Evolutionary conservation across 2,797 vertebrate species (phyloP).

Genomic region (Cheirogaleus major): DNA sequence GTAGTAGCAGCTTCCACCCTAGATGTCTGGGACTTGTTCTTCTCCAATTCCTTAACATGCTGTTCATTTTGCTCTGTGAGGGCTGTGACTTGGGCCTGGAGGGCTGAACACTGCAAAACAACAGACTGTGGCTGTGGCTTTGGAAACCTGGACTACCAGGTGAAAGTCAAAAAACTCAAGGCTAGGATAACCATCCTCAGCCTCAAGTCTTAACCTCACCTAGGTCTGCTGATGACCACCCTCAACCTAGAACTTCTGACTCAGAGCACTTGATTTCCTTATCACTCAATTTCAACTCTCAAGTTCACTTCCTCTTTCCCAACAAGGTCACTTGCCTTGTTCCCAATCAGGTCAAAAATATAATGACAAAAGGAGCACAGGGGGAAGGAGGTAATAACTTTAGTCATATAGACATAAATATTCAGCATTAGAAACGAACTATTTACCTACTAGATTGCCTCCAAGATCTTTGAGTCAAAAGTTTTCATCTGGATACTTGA

Average conservation of each 20-base stretch:
- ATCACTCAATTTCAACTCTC: background rate
- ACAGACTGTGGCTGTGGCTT: slow-evolving; percentile 12
- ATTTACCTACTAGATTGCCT: background rate
- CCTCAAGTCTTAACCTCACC: background rate
- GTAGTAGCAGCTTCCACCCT: background rate
- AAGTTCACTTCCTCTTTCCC: background rate
- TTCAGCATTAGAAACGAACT: background rate
- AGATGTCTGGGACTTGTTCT: slow-evolving; percentile 41
- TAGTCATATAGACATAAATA: background rate
- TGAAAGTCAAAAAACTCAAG: background rate
- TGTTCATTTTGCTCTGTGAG: slow-evolving; percentile 85
- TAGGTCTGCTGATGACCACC: background rate
- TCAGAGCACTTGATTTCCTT: background rate
- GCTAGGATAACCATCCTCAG: background rate
- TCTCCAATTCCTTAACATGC: slow-evolving; percentile 79
- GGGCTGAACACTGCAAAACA: slow-evolving; percentile 84
- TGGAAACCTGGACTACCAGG: background rate
- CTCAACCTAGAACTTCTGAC: background rate
- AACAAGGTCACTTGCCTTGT: background rate
- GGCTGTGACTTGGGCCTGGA: slow-evolving; percentile 85
- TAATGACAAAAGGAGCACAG: background rate
- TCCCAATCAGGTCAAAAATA: slow-evolving; percentile 30
- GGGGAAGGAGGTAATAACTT: background rate
- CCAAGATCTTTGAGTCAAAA: background rate
- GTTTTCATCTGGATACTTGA: background rate